phyloP scores from a whole-genome alignment of 2,113 vertebrate genomes.

The Neofelis nebulosa region DNA sequence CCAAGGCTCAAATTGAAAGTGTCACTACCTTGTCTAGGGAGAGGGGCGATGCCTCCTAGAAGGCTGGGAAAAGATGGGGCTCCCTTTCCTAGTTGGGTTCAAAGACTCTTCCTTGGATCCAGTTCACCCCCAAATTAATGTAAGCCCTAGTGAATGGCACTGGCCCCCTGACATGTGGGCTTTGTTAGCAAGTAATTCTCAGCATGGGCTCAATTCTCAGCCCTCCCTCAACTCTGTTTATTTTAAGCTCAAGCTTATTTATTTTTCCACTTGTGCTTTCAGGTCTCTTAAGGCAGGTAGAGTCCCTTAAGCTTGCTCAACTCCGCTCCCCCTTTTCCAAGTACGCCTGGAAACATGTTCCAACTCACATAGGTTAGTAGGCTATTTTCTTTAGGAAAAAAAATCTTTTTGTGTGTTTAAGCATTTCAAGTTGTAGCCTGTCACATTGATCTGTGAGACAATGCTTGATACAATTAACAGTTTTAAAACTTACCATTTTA shows the following conservation, averaged over 20 bases:
- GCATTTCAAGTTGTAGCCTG: conserved; percentile 69
- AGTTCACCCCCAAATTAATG: background rate
- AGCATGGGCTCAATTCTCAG: background rate
- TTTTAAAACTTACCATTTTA: conserved; percentile 70
- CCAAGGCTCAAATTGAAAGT: background rate
- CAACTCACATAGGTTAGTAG: conserved; percentile 64
- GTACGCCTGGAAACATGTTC: conserved; percentile 39
- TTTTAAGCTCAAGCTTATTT: conserved; percentile 35
- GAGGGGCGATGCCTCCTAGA: background rate
- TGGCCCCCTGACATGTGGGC: background rate
- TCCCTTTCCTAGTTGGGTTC: background rate
- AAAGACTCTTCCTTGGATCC: background rate
- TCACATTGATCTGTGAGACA: conserved; percentile 76
- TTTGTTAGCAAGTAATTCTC: background rate
- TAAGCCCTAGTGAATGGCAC: background rate
- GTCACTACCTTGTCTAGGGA: background rate
- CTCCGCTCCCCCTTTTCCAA: background rate
- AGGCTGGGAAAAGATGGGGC: background rate
- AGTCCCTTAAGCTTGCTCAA: conserved; percentile 27
- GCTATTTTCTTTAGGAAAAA: conserved; percentile 73
- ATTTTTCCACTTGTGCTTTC: conserved; percentile 39
- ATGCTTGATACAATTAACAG: conserved; percentile 62
- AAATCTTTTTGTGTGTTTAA: conserved; percentile 63
- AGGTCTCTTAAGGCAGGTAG: conserved; percentile 60
- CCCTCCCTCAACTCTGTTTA: background rate